Base-by-base conservation (phyloP, 2,113 vertebrate genomes). In the Nanorana parkeri region DNA sequence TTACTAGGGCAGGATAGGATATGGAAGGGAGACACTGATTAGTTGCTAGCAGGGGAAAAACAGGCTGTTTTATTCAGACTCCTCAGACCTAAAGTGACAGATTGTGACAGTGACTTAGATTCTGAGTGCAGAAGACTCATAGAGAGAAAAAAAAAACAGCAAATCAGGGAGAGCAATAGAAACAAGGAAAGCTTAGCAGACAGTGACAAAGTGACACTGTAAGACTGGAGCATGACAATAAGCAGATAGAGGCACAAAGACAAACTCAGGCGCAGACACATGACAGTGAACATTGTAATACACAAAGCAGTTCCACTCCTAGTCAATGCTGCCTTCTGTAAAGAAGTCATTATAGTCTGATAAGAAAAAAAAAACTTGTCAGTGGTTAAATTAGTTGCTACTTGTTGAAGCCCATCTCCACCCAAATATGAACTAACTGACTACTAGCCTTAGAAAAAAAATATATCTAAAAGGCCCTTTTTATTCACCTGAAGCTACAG, bases 111-210 rank as follows among this genome's bases (percentile, higher is more conserved):
- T 58, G 52, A 58, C 52, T 54, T 16, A 71, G 24, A 71, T 54
- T 19, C 54, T 61, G 29, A 75, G n/a, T 61, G 17, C 16, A n/a
- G 26, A 13, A 17, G 29, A 77, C 17, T 51, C 32, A 10, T n/a
- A 51, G 74, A 64, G 17, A 64, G 17, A 23, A 47, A 36, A 51
- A 54, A 76, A 15, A 63, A 11, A 61, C 56, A 47, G 23, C n/a
- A 75, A 75, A 41, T 58, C 54, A 75, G 72, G 58, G 63, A 66
- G 58, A 78, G 20, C 21, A 51, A 78, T 21, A 66, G 63, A 78
- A 26, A 77, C 29, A 64, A n/a, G 29, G 4, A 20, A 77, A 47
- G 32, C 29, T 47, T 56, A 73, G 72, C 20, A 78, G 75, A 78
- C 61, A 78, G 47, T 78, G 61, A 78, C 13, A 17, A 17, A 78